A percentile compares a stretch with the other conserved stretches of the same genome.
Evolutionary conservation across 2,888 invertebrate genomes (phyloP).

Genomic region (Drosophila bunnanda): DNA sequence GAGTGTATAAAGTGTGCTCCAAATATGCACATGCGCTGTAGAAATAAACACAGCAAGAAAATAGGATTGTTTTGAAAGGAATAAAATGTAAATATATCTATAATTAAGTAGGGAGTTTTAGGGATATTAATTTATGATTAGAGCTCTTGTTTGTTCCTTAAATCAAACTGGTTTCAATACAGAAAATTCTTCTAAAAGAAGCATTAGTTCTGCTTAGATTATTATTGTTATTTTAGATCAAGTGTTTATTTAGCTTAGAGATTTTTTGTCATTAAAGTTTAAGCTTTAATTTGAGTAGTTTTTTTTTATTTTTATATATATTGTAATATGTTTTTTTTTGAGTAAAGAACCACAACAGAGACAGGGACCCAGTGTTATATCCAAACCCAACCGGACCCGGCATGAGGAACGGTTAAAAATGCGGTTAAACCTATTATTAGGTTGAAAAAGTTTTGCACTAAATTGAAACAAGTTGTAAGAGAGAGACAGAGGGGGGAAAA

Average conservation of each 20-base stretch:
- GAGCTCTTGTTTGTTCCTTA: too few species aligned
- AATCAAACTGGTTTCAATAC: background rate
- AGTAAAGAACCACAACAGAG: slow-evolving; percentile 28
- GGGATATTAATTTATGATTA: background rate
- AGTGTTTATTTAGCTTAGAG: too few species aligned
- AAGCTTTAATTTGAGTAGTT: background rate
- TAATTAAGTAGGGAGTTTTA: background rate
- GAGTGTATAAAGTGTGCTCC: slow-evolving; percentile 51
- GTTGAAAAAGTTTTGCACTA: slow-evolving; percentile 65
- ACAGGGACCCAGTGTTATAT: slow-evolving; percentile 19
- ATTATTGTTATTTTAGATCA: too few species aligned
- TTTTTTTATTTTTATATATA: background rate
- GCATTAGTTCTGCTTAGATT: background rate
- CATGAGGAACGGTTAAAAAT: slow-evolving; percentile 77
- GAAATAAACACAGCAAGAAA: slow-evolving; percentile 4
- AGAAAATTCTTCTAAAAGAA: background rate
- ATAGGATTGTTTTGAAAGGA: background rate
- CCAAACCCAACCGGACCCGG: slow-evolving; percentile 53
- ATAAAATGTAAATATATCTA: too few species aligned
- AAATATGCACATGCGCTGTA: slow-evolving; percentile 71
- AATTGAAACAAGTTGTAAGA: slow-evolving; percentile 67
- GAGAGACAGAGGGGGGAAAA: slow-evolving; percentile 45
- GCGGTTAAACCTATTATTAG: slow-evolving; percentile 81
- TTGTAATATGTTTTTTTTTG: background rate
- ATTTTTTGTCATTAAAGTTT: background rate